These are phyloP conservation scores for Apeltes quadracus DNA, from an alignment of 2,113 vertebrate species.

Conservation along the genomic window DNA sequence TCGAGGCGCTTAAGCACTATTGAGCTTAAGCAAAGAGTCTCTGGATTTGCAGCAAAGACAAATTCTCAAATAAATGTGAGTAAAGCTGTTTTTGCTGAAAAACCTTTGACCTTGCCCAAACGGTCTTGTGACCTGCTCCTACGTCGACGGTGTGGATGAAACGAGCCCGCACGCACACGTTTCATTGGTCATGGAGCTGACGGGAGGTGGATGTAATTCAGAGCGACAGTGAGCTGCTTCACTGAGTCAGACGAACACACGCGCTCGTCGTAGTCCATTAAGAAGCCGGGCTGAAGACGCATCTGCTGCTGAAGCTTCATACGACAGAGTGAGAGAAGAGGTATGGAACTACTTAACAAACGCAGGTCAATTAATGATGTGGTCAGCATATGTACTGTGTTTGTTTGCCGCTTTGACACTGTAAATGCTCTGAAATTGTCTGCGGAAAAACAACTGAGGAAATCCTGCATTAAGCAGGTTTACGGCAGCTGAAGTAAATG, in stretches of 20 bases:
- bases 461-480: neutral
- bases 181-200: slow-evolving; percentile 69
- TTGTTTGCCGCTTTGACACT: neutral
- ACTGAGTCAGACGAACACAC: slow-evolving; percentile 21
- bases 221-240: slow-evolving; percentile 68
- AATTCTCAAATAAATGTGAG: neutral
- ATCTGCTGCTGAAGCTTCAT: slow-evolving; percentile 17
- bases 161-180: slow-evolving; percentile 18
- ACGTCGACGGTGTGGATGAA: slow-evolving; percentile 3
- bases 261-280: slow-evolving; percentile 27
- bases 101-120: neutral
- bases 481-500: neutral
- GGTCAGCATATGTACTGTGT: neutral
- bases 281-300: slow-evolving; percentile 32
- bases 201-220: slow-evolving; percentile 69
- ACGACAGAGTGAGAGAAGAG: slow-evolving; percentile 13
- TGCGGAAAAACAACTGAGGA: neutral
- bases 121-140: neutral
- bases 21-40: neutral
- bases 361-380: no score
- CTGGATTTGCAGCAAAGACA: neutral
- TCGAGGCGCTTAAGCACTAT: neutral
- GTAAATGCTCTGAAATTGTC: neutral
- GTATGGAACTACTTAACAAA: slow-evolving; percentile 43
- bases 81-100: neutral